Percentiles rank a stretch among this genome's conserved stretches.
Conservation (phyloP, 2,113 vertebrate genomes). For the Probosciger aterrimus region DNA sequence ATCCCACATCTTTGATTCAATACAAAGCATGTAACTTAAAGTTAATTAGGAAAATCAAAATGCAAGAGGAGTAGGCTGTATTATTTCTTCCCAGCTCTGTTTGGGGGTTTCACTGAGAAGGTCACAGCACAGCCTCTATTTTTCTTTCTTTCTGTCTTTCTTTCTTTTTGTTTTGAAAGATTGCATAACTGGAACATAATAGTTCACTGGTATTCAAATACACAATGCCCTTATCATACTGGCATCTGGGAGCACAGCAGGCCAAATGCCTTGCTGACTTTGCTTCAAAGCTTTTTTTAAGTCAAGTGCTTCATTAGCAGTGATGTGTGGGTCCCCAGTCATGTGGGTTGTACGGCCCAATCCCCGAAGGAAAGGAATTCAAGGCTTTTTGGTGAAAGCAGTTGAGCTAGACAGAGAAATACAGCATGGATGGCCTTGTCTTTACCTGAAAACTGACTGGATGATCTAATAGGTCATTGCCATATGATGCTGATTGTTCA, state of each 20-base stretch:
- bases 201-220: slow-evolving; percentile 33
- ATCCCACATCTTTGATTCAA: background rate
- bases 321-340: background rate
- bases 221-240: slow-evolving; percentile 45
- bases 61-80: background rate
- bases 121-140: background rate
- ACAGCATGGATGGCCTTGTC: background rate
- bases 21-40: background rate
- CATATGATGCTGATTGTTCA: background rate
- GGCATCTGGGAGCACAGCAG: slow-evolving; percentile 9
- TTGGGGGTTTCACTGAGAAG: background rate
- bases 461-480: slow-evolving; percentile 40
- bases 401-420: background rate
- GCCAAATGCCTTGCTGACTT: slow-evolving; percentile 31
- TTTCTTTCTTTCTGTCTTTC: background rate
- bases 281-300: slow-evolving; percentile 21
- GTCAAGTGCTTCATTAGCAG: background rate
- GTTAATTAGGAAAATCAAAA: background rate
- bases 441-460: background rate
- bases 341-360: background rate
- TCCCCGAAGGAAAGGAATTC: background rate
- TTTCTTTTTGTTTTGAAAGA: background rate
- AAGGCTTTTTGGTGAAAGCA: background rate
- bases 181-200: slow-evolving; percentile 4
- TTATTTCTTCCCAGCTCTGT: background rate